phyloP scores from a whole-genome alignment of 1,140 invertebrate genomes.

The Arion vulgaris region DNA sequence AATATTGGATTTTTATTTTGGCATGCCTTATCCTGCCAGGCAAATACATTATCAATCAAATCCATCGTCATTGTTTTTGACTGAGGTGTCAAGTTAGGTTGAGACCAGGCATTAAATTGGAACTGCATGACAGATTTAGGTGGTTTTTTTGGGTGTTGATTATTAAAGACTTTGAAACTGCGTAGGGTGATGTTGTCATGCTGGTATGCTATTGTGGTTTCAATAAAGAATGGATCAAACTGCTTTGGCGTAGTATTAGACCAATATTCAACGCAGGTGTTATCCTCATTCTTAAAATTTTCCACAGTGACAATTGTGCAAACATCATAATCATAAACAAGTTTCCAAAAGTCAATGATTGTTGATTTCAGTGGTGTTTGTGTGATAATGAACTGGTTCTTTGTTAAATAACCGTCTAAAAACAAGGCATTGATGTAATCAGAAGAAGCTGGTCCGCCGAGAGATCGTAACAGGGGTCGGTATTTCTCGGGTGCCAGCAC shows the following conservation, averaged over 20 bases:
- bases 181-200: conserved; percentile 64
- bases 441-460: conserved; percentile 72
- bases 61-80: conserved; percentile 65
- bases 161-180: conserved; percentile 55
- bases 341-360: conserved; percentile 71
- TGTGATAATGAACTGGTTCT: conserved; percentile 68
- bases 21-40: conserved; percentile 58
- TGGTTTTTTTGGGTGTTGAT: conserved; percentile 48
- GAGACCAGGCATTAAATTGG: conserved; percentile 67
- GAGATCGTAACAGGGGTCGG: conserved; percentile 56
- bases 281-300: conserved; percentile 59
- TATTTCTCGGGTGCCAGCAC: conserved; percentile 58
- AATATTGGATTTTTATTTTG: conserved; percentile 56
- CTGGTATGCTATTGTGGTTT: conserved; percentile 58
- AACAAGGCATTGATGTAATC: conserved; percentile 68
- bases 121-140: conserved; percentile 61
- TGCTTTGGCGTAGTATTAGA: conserved; percentile 61
- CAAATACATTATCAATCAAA: conserved; percentile 59
- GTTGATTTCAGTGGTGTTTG: conserved; percentile 69
- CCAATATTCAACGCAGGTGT: conserved; percentile 67
- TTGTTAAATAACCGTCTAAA: conserved; percentile 63
- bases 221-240: conserved; percentile 63
- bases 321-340: conserved; percentile 68
- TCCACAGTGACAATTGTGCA: conserved; percentile 69
- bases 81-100: conserved; percentile 60